phyloP scores from a whole-genome alignment of 2,888 invertebrate species.

The Drepanosiphum platanoidis region DNA sequence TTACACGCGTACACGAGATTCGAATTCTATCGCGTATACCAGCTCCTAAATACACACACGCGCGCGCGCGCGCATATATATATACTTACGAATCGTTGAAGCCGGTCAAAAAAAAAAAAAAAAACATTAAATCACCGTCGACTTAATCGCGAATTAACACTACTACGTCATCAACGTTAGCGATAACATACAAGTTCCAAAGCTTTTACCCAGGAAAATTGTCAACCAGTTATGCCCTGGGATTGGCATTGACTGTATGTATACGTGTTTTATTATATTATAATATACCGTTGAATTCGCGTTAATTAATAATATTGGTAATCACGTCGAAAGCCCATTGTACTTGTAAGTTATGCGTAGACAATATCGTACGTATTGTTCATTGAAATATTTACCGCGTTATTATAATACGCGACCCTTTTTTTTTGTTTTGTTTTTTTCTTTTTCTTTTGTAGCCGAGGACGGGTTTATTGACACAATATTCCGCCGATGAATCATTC shows the following conservation, averaged over 20 bases:
- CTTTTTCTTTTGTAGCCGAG: no score
- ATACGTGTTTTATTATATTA: constrained; percentile 9
- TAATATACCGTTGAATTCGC: constrained; percentile 19
- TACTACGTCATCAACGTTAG: constrained; percentile 43
- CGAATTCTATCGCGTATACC: no score
- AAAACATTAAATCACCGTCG: constrained; percentile 21
- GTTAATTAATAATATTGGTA: constrained; percentile 8
- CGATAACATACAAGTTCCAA: constrained; percentile 51
- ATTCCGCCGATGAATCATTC: no score
- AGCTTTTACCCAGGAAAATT: constrained; percentile 61
- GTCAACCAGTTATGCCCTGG: constrained; percentile 50
- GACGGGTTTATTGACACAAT: no score
- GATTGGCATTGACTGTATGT: constrained; percentile 42
- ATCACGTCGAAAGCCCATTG: constrained; percentile 2
- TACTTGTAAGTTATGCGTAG: neutral
- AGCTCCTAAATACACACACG: no score
- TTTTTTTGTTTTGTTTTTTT: no score
- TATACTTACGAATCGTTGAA: constrained; percentile 22
- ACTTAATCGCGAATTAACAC: constrained; percentile 54
- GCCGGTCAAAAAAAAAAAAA: constrained; percentile 24
- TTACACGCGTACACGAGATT: no score
- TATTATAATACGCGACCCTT: no score
- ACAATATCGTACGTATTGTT: neutral
- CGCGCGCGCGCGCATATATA: neutral
- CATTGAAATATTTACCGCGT: neutral